Evolutionary conservation across 2,797 vertebrate species (phyloP), one percentile per base, ranked within the genome.

Genomic region (Ctenochaetus hawaiiensis): DNA sequence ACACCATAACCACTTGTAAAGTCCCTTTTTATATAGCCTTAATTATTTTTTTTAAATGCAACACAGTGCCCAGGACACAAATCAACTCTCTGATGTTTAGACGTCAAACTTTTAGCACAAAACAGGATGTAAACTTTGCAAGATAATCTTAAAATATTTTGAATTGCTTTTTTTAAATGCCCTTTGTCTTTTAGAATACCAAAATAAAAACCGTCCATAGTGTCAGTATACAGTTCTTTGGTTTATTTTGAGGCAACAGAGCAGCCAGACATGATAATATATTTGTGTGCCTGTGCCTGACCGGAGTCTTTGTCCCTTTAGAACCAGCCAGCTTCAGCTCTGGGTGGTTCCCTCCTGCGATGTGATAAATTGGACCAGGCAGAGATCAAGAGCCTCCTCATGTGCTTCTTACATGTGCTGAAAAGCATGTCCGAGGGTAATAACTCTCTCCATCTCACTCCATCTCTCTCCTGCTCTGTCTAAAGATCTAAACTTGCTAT

Each of bases 371-470:
- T 99, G 84, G 98, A 99, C 78, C 98, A 99, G 89, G 90, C 94
- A 1, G 98, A 99, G 92, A 98, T 99, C 87, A 98, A 97, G 92
- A 99, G 96, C 80, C 94, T 99, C 51, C 96, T 99, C 72, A 98
- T 99, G 97, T 99, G 97, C 90, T 99, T 99, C 84, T 93, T 99
- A 41, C 96, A 99, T 59, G 96, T 99, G 77, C 94, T 99, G 61
- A 99, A 98, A 94, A 99, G 96, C 95, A 99, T 99, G 98, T 99
- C 98, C 78, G 98, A 99, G 4, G 98, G 98, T 99, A 96, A 79
- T 62, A 12, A 20, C 8, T 41, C 8, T 22, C 51, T 16, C 26
- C 23, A 9, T 23, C 8, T 41, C 8, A n/a, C 51, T 16, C 22
- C 9, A 9, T 23, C 8, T 41, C 8, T 22, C 51, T 17, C 26